phyloP scores from a whole-genome alignment of 2,113 vertebrate species.

The Canis aureus region DNA sequence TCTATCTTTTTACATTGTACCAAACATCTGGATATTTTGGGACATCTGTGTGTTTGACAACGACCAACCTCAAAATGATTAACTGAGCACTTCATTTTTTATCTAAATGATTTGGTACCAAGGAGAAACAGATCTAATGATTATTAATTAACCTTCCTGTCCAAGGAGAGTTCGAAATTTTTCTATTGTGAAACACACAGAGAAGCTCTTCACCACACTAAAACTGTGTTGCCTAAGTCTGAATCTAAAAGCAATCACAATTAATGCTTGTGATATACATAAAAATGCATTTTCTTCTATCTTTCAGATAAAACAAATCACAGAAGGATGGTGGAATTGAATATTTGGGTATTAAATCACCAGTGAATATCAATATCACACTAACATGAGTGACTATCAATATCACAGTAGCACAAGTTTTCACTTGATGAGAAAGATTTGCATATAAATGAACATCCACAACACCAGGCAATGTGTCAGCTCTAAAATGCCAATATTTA shows the following conservation, averaged over 20 bases:
- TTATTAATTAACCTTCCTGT: constrained; percentile 71
- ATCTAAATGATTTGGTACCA: constrained; percentile 63
- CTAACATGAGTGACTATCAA: not conserved
- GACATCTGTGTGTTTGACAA: constrained; percentile 60
- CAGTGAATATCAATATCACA: not conserved
- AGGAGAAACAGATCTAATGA: constrained; percentile 47
- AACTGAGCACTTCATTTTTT: constrained; percentile 54
- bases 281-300: constrained; percentile 5
- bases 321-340: not conserved
- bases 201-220: not conserved
- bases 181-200: constrained; percentile 27
- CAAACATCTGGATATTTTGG: constrained; percentile 59
- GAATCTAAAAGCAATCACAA: constrained; percentile 10
- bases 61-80: constrained; percentile 61
- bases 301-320: not conserved
- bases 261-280: not conserved
- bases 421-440: not conserved
- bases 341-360: not conserved
- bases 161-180: constrained; percentile 49
- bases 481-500: not conserved
- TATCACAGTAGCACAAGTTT: not conserved
- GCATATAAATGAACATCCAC: not conserved
- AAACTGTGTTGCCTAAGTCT: not conserved
- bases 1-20: constrained; percentile 50
- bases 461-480: not conserved